Conservation (phyloP, 2,888 invertebrate species). For the Brassicogethes aeneus region DNA sequence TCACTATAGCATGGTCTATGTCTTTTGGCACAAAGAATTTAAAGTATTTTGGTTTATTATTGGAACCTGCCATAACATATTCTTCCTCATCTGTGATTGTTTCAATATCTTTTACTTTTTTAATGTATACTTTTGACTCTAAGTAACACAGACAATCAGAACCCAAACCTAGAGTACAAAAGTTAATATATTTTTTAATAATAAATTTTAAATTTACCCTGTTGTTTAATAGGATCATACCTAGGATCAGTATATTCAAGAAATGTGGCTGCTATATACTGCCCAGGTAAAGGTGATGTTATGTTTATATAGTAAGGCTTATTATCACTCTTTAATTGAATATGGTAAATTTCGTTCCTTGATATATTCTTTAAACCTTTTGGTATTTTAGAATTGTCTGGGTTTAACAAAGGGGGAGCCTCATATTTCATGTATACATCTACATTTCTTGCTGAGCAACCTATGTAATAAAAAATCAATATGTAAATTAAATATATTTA, state of each 20-base stretch:
- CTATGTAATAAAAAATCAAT: slow-evolving; percentile 17
- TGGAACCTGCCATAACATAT: slow-evolving; percentile 14
- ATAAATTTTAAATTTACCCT: slow-evolving; percentile 48
- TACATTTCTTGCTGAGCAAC: slow-evolving; percentile 44
- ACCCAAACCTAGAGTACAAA: slow-evolving; percentile 53
- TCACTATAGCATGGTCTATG: slow-evolving; percentile 26
- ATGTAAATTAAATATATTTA: slow-evolving; percentile 2
- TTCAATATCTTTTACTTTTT: slow-evolving; percentile 18
- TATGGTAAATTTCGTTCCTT: slow-evolving; percentile 44
- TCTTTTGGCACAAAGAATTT: slow-evolving; percentile 31
- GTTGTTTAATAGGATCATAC: slow-evolving; percentile 60
- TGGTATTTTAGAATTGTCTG: slow-evolving; percentile 71
- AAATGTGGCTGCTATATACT: slow-evolving; percentile 74
- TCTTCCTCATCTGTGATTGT: slow-evolving; percentile 22
- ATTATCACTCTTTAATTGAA: slow-evolving; percentile 55
- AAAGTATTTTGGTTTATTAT: slow-evolving; percentile 23
- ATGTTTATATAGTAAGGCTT: slow-evolving; percentile 51
- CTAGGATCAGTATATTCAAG: slow-evolving; percentile 69
- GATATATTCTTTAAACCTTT: slow-evolving; percentile 30
- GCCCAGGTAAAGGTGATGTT: slow-evolving; percentile 60
- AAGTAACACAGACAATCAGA: slow-evolving; percentile 41
- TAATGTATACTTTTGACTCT: slow-evolving; percentile 30
- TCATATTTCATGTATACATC: slow-evolving; percentile 68
- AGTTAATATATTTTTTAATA: neutral
- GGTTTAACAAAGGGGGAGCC: slow-evolving; percentile 73